Conservation (phyloP, 2,113 vertebrate genomes). For the Cheilinus undulatus region DNA sequence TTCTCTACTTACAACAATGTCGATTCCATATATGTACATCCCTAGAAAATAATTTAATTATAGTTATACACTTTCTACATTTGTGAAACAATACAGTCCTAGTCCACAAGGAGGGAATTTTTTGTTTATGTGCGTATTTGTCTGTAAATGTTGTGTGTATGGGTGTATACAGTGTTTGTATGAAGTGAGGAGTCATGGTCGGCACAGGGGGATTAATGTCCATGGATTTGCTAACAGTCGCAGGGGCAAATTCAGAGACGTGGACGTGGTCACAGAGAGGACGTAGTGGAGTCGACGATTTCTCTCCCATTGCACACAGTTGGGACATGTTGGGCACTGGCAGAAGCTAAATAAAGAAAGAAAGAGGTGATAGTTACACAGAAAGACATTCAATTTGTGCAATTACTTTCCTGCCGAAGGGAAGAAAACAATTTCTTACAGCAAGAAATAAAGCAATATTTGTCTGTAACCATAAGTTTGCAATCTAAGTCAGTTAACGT, state of each 20-base stretch:
- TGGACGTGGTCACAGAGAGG: slow-evolving; percentile 90
- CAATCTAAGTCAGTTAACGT: no score
- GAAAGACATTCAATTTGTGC: no score
- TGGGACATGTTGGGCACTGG: slow-evolving; percentile 90
- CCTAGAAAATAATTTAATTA: slow-evolving; percentile 98
- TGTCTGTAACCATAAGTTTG: background rate
- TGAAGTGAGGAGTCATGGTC: slow-evolving; percentile 13
- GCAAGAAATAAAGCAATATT: background rate
- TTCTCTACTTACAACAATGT: slow-evolving; percentile 89
- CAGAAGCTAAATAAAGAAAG: slow-evolving; percentile 87
- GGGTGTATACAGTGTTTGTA: slow-evolving; percentile 13
- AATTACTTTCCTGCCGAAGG: background rate
- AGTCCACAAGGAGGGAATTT: slow-evolving; percentile 70
- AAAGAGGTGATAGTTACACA: slow-evolving; percentile 3
- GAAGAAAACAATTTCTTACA: background rate
- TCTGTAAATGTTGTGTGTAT: slow-evolving; percentile 13
- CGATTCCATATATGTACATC: slow-evolving; percentile 91
- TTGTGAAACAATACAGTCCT: slow-evolving; percentile 85
- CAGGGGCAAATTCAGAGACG: slow-evolving; percentile 78
- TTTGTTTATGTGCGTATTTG: slow-evolving; percentile 43
- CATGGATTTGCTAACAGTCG: slow-evolving; percentile 91
- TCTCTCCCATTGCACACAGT: slow-evolving; percentile 97
- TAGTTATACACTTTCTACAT: slow-evolving; percentile 93
- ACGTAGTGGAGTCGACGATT: slow-evolving; percentile 98
- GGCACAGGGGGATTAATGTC: slow-evolving; percentile 74